Base-by-base conservation (phyloP, 35 echinoderm and acorn worm genomes). In the Eucidaris tribuloides region DNA sequence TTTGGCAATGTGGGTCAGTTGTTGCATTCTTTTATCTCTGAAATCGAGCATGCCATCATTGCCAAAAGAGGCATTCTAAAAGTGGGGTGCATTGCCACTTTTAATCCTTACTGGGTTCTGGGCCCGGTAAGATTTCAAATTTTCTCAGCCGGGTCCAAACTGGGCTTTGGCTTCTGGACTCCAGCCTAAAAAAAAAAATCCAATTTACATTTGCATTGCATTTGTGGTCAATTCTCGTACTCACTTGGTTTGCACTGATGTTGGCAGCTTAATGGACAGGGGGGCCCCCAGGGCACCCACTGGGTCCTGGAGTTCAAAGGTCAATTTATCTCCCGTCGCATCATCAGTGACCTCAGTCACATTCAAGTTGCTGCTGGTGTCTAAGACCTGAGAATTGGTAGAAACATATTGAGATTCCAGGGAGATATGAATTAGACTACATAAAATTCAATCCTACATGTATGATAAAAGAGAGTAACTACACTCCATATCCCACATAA, bases 181-280 rank as follows among this genome's bases (percentile, higher is more conserved):
- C 18, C 3, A 33, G 20, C n/a, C 7, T 9, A 32, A 72, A 72
- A 72, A 72, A 72, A 38, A 72, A 72, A 38, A 14, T 31, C 9
- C 9, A 11, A 66, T 29, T 66, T 66, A 11, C 30, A 11, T 9
- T 29, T 20, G 9, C 9, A 9, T 17, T 17, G 17, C 62, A 36
- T 44, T 49, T 5, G 46, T n/a, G 41, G 13, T 42, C 74, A 20
- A 18, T 46, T 37, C 31, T 81, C 35, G 17, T 62, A 45, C 85
- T 93, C 42, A 93, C 80, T 86, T 86, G 3, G 61, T 48, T 45
- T 92, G 89, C 9, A 83, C 76, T 33, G 76, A 86, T 17, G 80
- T 71, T 55, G 89, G 89, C 7, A 92, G 52, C 34, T 80, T 86
- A 18, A 92, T 92, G 5, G 29, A 37, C 4, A 92, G 83, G 0